A percentile compares a stretch with the other conserved stretches of the same genome.
Evolutionary conservation across 2,888 invertebrate species (phyloP).

Genomic region (Limnephilus rhombicus): DNA sequence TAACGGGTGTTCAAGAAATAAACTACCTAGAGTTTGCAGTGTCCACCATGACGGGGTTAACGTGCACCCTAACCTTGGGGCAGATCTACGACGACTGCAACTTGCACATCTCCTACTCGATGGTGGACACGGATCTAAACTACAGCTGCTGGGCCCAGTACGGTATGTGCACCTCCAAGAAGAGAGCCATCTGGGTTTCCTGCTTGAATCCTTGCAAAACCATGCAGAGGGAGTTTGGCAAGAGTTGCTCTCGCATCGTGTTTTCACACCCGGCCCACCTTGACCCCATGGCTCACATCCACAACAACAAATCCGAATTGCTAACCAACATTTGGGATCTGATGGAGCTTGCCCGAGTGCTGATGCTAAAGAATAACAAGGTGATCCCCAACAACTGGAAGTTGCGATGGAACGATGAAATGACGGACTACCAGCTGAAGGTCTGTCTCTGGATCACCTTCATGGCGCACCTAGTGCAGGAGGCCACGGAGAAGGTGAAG

Average conservation of each 20-base stretch:
- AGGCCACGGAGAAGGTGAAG: neutral
- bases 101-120: neutral
- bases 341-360: constrained; percentile 48
- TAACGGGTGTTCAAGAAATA: constrained; percentile 49
- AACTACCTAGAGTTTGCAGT: constrained; percentile 32
- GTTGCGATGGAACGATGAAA: constrained; percentile 6
- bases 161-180: constrained; percentile 53
- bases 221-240: constrained; percentile 9
- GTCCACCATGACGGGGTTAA: constrained; percentile 45
- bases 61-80: constrained; percentile 34
- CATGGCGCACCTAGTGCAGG: neutral
- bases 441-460: constrained; percentile 48
- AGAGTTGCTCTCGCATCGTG: constrained; percentile 12
- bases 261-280: constrained; percentile 10
- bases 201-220: constrained; percentile 47
- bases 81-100: neutral
- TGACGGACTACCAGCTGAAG: constrained; percentile 50
- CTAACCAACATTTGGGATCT: constrained; percentile 56
- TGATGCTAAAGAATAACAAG: constrained; percentile 19
- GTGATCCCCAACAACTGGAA: constrained; percentile 11
- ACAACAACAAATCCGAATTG: neutral
- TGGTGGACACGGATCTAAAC: constrained; percentile 36
- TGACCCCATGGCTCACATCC: constrained; percentile 34
- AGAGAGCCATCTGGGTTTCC: constrained; percentile 45
- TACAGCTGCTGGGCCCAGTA: constrained; percentile 42